Evolutionary conservation across 2,113 vertebrate species (phyloP), one percentile per base, ranked within the genome.

Genomic region (Myanophis thanlyinensis): DNA sequence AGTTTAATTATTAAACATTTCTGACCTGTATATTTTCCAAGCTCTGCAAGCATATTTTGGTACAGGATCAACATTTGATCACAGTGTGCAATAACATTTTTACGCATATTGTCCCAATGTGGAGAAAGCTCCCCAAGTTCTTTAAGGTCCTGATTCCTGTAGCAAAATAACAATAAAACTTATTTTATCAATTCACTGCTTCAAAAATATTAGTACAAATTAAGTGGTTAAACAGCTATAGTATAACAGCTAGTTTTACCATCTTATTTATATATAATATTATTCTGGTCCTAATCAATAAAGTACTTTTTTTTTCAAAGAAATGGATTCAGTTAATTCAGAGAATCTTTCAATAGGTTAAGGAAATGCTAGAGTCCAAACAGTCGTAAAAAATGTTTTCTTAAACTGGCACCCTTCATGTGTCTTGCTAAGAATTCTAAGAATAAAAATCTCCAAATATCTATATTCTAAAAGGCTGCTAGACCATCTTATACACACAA

Each of bases 91-190:
- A 99, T 98, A 93, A 99, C 99, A 91, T 98, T 99, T 96, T 97
- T 99, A 90, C 99, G 98, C 92, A 99, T 97, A 93, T 99, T 99
- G 97, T 99, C 99, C 99, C 99, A 99, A 95, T 99, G 99, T 95
- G 99, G 98, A 92, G 99, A 98, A 40, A 99, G 98, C n/a, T 99
- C 99, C 20, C 99, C 99, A 91, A 99, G 97, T 92, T 99, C 98
- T 93, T 98, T 98, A 90, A 99, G 98, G 73, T 99, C 98, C 95
- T 99, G 98, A 96, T 99, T 98, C 98, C 99, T 99, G 95, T 52
- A 92, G 40, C 11, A 91, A 56, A 95, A 95, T 22, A 80, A 80
- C 20, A 44, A 80, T 44, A 95, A 95, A 89, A 95, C 94, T 86
- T 56, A 96, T 90, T 8, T n/a, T 46, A 47, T 13, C 51, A 87